Conservation (phyloP, 2,888 invertebrate genomes). For the Andrena bicolor region DNA sequence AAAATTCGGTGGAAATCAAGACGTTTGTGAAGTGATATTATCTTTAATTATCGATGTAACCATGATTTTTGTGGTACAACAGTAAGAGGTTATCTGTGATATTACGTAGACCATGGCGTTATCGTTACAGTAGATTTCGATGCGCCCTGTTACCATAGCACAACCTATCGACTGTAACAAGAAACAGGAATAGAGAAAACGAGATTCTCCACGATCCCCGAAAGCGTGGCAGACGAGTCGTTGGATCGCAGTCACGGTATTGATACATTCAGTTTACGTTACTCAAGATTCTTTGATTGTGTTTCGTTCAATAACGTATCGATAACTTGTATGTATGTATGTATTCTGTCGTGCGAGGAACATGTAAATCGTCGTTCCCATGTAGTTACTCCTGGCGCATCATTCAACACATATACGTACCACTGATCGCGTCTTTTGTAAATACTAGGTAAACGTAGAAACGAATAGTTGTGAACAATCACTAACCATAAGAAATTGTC, state of each 20-base stretch:
- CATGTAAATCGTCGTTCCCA: background rate
- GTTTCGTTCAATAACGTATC: background rate
- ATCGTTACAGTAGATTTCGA: conserved; percentile 60
- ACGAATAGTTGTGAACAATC: conserved; percentile 28
- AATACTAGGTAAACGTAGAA: conserved; percentile 48
- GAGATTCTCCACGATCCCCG: conserved; percentile 10
- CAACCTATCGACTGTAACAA: background rate
- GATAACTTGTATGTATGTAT: background rate
- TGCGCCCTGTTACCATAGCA: conserved; percentile 11
- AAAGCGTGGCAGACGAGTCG: background rate
- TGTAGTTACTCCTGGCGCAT: conserved; percentile 1
- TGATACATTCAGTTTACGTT: conserved; percentile 9
- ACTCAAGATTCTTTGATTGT: conserved; percentile 20
- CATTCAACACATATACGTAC: background rate
- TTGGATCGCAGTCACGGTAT: background rate
- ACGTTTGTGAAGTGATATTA: conserved; percentile 23
- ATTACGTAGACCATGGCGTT: conserved; percentile 66
- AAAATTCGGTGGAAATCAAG: conserved; percentile 10
- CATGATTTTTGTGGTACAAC: conserved; percentile 58
- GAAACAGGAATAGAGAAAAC: conserved; percentile 9
- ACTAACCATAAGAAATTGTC: background rate
- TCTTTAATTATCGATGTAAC: conserved; percentile 37
- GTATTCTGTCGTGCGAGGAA: background rate
- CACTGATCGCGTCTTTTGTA: conserved; percentile 41
- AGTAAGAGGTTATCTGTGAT: conserved; percentile 76